These are phyloP conservation scores for Danio jaintianensis DNA, from an alignment of 2,797 vertebrate species.

Conservation along the genomic window DNA sequence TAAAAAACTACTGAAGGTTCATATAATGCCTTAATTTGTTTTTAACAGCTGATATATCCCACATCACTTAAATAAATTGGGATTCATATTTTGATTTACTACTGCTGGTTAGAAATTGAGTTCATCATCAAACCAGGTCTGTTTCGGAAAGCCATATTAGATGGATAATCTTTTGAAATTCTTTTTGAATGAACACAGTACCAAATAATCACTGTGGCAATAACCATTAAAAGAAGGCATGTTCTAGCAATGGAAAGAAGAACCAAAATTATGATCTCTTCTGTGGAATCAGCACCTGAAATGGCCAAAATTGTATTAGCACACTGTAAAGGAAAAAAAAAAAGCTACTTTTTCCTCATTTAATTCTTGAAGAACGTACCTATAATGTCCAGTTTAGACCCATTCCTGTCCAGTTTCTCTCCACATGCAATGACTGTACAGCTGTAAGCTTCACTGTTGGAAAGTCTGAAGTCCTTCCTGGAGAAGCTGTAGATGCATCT, in stretches of 20 bases:
- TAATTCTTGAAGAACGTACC: neutral
- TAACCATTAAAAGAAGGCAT: neutral
- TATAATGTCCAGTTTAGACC: conserved; percentile 42
- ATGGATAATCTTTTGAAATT: neutral
- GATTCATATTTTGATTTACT: too few species aligned
- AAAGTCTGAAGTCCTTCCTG: conserved; percentile 53
- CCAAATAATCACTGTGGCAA: neutral
- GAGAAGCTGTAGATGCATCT: conserved; percentile 66
- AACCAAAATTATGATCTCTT: conserved; percentile 29
- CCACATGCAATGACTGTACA: conserved; percentile 69
- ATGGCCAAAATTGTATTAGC: neutral
- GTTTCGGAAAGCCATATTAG: neutral
- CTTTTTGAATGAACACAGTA: conserved; percentile 8
- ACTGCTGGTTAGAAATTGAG: too few species aligned
- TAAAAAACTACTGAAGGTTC: too few species aligned
- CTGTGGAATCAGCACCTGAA: conserved; percentile 24
- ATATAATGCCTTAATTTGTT: too few species aligned
- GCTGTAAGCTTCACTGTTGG: conserved; percentile 66
- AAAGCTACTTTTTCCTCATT: neutral
- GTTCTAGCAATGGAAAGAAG: conserved; percentile 41
- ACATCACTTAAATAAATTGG: too few species aligned
- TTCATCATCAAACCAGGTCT: neutral
- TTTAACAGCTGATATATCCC: too few species aligned
- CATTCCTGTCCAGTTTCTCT: conserved; percentile 65
- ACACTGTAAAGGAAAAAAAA: neutral